These are phyloP conservation scores for Ophion costatus DNA, from an alignment of 2,888 invertebrate genomes.

Conservation along the genomic window DNA sequence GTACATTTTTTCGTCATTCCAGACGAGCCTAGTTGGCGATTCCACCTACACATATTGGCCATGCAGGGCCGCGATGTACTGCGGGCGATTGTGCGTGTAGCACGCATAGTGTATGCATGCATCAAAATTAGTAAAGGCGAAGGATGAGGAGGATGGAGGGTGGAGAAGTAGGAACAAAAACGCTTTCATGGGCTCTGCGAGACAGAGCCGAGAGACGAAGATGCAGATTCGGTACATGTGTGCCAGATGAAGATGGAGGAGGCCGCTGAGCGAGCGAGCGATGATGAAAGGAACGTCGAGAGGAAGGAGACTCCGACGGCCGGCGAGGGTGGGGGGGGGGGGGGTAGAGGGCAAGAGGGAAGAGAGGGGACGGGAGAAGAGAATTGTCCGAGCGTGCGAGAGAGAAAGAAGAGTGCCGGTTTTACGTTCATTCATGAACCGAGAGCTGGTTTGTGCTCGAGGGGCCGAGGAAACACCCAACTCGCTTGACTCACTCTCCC, in stretches of 20 bases:
- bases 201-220: slow-evolving; percentile 44
- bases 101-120: slow-evolving; percentile 16
- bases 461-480: slow-evolving; percentile 62
- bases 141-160: no score
- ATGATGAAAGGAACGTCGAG: slow-evolving; percentile 42
- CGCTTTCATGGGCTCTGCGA: slow-evolving; percentile 1
- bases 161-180: neutral
- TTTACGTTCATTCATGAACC: slow-evolving; percentile 79
- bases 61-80: neutral
- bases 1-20: neutral
- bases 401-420: slow-evolving; percentile 67
- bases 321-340: slow-evolving; percentile 36
- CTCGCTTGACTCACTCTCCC: slow-evolving; percentile 58
- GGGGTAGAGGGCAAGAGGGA: slow-evolving; percentile 34
- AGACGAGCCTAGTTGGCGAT: no score
- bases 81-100: slow-evolving; percentile 26
- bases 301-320: slow-evolving; percentile 33
- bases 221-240: slow-evolving; percentile 3
- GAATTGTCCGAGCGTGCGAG: slow-evolving; percentile 44
- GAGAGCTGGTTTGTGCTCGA: slow-evolving; percentile 58
- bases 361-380: slow-evolving; percentile 2
- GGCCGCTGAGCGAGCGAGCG: slow-evolving; percentile 44
- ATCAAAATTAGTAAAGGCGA: no score
- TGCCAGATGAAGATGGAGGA: slow-evolving; percentile 40
- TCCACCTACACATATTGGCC: no score